Evolutionary conservation across 1,140 invertebrate genomes (phyloP), one percentile per base, ranked within the genome.

Genomic region (Bombus impatiens): DNA sequence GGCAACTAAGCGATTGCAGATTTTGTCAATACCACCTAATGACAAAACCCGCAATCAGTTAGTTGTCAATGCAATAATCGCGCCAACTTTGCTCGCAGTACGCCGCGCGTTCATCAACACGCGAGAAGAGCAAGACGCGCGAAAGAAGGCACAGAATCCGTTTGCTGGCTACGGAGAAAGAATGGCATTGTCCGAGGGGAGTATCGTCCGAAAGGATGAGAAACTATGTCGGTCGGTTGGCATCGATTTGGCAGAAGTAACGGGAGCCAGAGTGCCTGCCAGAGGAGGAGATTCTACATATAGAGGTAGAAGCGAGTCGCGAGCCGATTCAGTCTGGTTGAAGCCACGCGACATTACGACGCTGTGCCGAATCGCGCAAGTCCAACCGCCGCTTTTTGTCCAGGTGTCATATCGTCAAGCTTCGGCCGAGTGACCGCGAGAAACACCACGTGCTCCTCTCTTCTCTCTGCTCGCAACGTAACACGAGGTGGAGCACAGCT

Each of bases 241-340:
- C 37, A 80, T 57, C 44, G 67, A 80, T 80, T 80, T 80, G 78
- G 78, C 78, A 80, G 78, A 82, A 81, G 59, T 90, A 91, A 91
- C 89, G 89, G 91, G 84, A 91, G 89, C 82, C 67, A 40, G 83
- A 85, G 67, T 59, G 83, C 47, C 83, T 70, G 78, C 80, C 87
- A 86, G 91, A 87, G 92, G 87, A 89, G 90, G 89, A 87, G 81
- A 87, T 88, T 92, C 91, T 93, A 93, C 91, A 93, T 93, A 93
- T 93, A 93, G 91, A 91, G 88, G 93, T 86, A 88, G 88, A 89
- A 87, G 76, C 86, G 82, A 79, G 79, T 86, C 79, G 87, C 81
- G 84, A 91, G 83, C 75, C 88, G 89, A 89, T 89, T 92, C 93
- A 93, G 93, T 93, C 90, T 90, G 74, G 83, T 89, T 68, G 75